A percentile compares a stretch with the other conserved stretches of the same genome.
These are phyloP conservation scores for Lepus oiostolus DNA, from an alignment of 2,797 vertebrate genomes.

Conservation along the genomic window DNA sequence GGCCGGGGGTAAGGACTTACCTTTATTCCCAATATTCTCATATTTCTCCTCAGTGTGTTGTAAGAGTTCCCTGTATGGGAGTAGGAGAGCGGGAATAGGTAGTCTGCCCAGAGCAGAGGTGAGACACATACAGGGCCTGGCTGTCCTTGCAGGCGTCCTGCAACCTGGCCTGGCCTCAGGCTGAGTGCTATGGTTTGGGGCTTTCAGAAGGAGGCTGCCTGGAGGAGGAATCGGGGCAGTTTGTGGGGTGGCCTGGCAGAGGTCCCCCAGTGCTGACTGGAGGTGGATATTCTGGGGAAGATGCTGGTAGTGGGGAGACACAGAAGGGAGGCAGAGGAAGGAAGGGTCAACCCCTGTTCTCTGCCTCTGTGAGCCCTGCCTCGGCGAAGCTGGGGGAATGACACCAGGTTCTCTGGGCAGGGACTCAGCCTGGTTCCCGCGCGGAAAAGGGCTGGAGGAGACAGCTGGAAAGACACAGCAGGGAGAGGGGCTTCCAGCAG, in stretches of 20 bases:
- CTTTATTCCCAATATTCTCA: background rate
- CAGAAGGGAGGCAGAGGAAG: no score
- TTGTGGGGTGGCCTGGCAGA: background rate
- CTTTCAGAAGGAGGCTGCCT: background rate
- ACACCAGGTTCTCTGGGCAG: no score
- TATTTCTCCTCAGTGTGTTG: background rate
- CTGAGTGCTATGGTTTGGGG: background rate
- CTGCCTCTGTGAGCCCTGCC: no score
- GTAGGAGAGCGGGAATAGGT: background rate
- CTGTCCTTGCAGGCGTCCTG: background rate
- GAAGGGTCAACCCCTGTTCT: no score
- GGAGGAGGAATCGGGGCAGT: background rate
- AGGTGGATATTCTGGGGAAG: background rate
- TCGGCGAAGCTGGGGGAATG: no score
- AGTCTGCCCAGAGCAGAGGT: background rate
- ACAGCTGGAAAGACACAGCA: no score
- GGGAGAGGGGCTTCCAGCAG: no score
- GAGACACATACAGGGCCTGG: background rate
- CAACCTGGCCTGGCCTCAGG: background rate
- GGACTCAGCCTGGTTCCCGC: no score
- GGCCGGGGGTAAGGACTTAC: background rate
- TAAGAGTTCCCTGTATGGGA: conserved; percentile 6
- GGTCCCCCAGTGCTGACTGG: background rate
- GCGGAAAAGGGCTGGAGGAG: no score
- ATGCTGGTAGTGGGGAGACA: no score